A percentile compares a stretch with the other conserved stretches of the same genome.
phyloP scores from a whole-genome alignment of 2,113 vertebrate species.

The Anseranas semipalmata region DNA sequence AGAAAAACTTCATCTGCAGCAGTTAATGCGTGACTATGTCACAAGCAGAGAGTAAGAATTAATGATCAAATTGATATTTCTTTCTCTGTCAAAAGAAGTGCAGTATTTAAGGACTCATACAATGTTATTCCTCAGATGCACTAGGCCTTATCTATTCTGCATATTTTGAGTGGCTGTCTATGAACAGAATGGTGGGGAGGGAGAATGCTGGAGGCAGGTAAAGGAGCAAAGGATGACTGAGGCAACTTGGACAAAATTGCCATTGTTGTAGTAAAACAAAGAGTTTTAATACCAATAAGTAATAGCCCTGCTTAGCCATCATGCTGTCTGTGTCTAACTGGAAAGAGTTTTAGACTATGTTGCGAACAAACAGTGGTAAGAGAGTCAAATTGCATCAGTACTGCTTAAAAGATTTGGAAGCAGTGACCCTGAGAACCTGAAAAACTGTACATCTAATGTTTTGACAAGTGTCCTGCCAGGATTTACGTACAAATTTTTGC shows the following conservation, averaged over 20 bases:
- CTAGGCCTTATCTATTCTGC: neutral
- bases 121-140: neutral
- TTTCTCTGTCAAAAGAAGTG: neutral
- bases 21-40: neutral
- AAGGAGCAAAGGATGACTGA: neutral
- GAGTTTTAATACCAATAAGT: neutral
- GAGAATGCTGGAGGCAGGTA: neutral
- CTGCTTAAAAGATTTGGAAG: neutral
- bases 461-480: neutral
- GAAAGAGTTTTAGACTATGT: neutral
- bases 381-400: neutral
- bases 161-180: neutral
- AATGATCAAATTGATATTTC: neutral
- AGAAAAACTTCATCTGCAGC: conserved; percentile 8
- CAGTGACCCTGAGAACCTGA: neutral
- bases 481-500: neutral
- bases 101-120: neutral
- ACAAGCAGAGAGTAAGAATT: conserved; percentile 69
- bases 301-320: neutral
- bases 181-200: neutral
- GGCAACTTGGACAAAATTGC: neutral
- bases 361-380: neutral
- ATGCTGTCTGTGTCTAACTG: rapidly evolving
- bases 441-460: neutral
- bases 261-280: neutral